These are phyloP conservation scores for Amiota communis DNA, from an alignment of 2,888 invertebrate species.

Conservation along the genomic window DNA sequence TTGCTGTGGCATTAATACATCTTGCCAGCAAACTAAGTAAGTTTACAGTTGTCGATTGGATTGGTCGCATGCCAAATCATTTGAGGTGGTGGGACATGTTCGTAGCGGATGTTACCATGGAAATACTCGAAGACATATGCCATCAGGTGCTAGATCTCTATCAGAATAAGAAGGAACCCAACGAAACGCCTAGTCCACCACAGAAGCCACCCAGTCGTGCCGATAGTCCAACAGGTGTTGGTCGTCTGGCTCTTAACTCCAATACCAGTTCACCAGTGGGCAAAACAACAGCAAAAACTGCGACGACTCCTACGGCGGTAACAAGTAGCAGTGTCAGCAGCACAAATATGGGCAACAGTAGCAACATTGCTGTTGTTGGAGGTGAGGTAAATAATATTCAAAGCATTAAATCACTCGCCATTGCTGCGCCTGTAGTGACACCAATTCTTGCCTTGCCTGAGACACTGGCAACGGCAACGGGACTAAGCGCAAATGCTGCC, in stretches of 20 bases:
- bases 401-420: slow-evolving; percentile 66
- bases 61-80: slow-evolving; percentile 83
- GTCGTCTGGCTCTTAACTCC: slow-evolving; percentile 7
- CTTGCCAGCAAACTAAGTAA: slow-evolving; percentile 96
- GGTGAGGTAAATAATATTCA: slow-evolving; percentile 66
- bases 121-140: slow-evolving; percentile 96
- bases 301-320: slow-evolving; percentile 37
- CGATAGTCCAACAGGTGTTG: slow-evolving; percentile 75
- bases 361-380: not conserved
- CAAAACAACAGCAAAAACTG: slow-evolving; percentile 38
- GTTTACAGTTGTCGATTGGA: slow-evolving; percentile 96
- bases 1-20: slow-evolving; percentile 97
- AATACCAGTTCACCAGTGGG: slow-evolving; percentile 47
- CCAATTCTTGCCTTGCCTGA: slow-evolving; percentile 41
- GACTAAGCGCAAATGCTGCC: slow-evolving; percentile 27
- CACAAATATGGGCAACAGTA: not conserved
- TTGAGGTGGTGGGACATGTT: slow-evolving; percentile 98
- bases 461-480: slow-evolving; percentile 43
- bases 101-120: slow-evolving; percentile 94
- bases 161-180: slow-evolving; percentile 79
- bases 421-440: slow-evolving; percentile 49
- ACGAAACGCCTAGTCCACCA: slow-evolving; percentile 76
- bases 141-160: slow-evolving; percentile 96
- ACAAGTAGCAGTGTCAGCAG: slow-evolving; percentile 40
- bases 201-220: slow-evolving; percentile 76